Percentiles rank a stretch among this genome's conserved stretches.
Conservation (phyloP, 2,888 invertebrate genomes). For the Dynastes tityus region DNA sequence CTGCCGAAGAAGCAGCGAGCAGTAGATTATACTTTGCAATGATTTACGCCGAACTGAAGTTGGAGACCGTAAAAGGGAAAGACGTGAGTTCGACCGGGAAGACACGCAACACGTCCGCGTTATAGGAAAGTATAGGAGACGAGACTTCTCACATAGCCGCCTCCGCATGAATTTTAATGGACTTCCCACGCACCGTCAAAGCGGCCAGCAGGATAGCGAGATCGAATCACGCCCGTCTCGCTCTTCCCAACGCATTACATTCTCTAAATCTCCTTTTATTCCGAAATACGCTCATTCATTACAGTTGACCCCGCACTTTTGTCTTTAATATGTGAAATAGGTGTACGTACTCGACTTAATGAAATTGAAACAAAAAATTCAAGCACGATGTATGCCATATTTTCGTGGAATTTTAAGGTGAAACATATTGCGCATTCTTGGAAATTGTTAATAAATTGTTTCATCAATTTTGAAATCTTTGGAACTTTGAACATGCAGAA, state of each 20-base stretch:
- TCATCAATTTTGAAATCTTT: background rate
- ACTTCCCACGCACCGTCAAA: slow-evolving; percentile 28
- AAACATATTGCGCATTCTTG: background rate
- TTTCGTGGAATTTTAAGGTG: background rate
- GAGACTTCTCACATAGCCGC: slow-evolving; percentile 35
- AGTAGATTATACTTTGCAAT: slow-evolving; percentile 43
- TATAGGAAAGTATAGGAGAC: slow-evolving; percentile 35
- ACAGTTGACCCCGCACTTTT: background rate
- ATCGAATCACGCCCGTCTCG: slow-evolving; percentile 17
- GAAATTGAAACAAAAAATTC: background rate
- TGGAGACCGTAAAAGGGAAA: slow-evolving; percentile 37
- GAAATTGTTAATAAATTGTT: background rate
- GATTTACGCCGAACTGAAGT: slow-evolving; percentile 40
- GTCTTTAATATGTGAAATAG: slow-evolving; percentile 1
- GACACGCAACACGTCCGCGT: slow-evolving; percentile 27
- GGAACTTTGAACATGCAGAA: background rate
- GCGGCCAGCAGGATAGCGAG: slow-evolving; percentile 4
- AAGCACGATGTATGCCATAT: background rate
- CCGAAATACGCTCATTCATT: slow-evolving; percentile 24
- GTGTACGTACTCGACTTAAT: slow-evolving; percentile 17
- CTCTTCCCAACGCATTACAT: slow-evolving; percentile 6
- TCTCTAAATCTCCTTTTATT: slow-evolving; percentile 22
- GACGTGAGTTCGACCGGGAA: slow-evolving; percentile 8
- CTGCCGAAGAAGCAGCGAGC: background rate
- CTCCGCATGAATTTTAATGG: slow-evolving; percentile 48